Evolutionary conservation across 2,888 invertebrate genomes (phyloP), one percentile per base, ranked within the genome.

Genomic region (Choristoneura rosaceana): DNA sequence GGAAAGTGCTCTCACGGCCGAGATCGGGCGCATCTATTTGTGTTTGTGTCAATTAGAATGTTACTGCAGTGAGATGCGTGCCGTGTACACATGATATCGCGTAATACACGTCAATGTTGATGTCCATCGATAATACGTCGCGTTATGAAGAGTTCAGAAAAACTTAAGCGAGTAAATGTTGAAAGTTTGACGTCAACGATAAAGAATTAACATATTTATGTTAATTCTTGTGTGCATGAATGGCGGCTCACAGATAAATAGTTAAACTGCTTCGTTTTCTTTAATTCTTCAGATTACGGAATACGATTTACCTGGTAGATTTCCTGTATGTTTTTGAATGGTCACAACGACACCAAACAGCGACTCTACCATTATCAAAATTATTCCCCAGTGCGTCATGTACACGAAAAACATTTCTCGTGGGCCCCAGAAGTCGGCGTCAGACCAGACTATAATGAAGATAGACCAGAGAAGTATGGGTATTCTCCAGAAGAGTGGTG

Each of bases 321-420:
- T 77, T 76, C 78, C 83, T 50, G 77, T 82, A 41, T 81, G 80
- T 75, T 81, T 80, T 77, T 82, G 87, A 25, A 88, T 75, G 63
- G 89, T 82, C 8, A 92, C 91, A 25, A 87, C 71, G 74, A 92
- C 88, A 15, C 93, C 93, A 71, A 93, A 90, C 9, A 85, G 76
- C 0, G 90, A 85, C 76, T 93, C 92, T 59, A 90, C 71, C 64
- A 90, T 82, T 60, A 94, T 88, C 68, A 94, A 82, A 4, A 91
- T 76, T 47, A 95, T 85, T 2, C 95, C 95, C 95, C 95, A 95
- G 78, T 95, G 94, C 5, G 95, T 95, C 89, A 95, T 93, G 80
- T 95, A 95, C 25, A 95, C 83, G 73, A 94, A 86, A 84, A 92
- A 95, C 85, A 90, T 93, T 74, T 87, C 88, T 1, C 82, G 81